Conservation (phyloP, 2,888 invertebrate species). For the Ochlodes sylvanus region DNA sequence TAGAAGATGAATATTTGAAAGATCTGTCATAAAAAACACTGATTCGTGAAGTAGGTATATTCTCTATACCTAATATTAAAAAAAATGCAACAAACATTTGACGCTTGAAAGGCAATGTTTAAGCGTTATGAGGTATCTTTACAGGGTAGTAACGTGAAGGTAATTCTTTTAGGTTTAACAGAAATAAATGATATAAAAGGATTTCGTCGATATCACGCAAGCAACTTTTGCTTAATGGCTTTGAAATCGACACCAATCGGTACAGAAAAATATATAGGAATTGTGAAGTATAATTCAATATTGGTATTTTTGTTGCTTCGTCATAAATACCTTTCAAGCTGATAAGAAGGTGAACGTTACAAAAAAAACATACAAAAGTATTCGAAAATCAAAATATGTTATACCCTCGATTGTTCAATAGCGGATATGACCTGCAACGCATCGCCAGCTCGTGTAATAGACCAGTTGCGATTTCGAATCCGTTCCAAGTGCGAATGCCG, state of each 20-base stretch:
- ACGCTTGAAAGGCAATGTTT: not conserved
- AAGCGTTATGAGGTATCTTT: not conserved
- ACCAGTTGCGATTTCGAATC: constrained; percentile 68
- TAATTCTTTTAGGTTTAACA: not conserved
- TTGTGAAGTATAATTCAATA: too few species aligned
- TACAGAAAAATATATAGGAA: not conserved
- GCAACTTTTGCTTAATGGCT: not conserved
- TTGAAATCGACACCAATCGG: not conserved
- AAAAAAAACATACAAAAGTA: not conserved
- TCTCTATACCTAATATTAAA: too few species aligned
- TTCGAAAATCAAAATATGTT: not conserved
- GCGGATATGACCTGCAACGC: constrained; percentile 59
- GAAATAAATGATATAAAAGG: not conserved
- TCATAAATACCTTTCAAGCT: too few species aligned
- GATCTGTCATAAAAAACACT: too few species aligned
- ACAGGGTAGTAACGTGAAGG: not conserved
- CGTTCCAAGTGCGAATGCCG: constrained; percentile 60
- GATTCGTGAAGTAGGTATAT: not conserved
- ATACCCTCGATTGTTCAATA: constrained; percentile 44
- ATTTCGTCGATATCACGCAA: not conserved
- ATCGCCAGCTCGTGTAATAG: constrained; percentile 65
- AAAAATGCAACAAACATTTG: too few species aligned
- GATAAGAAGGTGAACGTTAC: not conserved
- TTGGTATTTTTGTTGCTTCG: too few species aligned
- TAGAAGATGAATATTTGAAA: too few species aligned